Evolutionary conservation across 2,113 vertebrate genomes (phyloP).

Genomic region (Rhinoptilus africanus): DNA sequence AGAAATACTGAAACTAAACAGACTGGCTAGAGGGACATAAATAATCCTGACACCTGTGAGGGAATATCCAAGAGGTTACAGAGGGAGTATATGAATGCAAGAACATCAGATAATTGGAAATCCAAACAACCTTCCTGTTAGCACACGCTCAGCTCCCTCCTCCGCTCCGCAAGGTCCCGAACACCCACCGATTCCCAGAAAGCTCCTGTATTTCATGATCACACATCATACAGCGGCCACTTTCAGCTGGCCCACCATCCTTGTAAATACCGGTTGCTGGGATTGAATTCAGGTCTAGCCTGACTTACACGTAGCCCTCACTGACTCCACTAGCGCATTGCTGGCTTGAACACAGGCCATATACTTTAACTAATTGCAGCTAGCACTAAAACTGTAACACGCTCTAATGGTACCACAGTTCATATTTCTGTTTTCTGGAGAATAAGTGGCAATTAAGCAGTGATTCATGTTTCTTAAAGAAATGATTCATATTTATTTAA

Average conservation of each 20-base stretch:
- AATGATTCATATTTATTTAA: background rate
- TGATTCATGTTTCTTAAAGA: background rate
- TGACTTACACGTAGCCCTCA: background rate
- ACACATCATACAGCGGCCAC: background rate
- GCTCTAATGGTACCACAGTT: background rate
- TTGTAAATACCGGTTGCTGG: background rate
- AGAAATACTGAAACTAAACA: background rate
- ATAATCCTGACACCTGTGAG: background rate
- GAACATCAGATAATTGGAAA: background rate
- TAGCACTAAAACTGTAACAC: background rate
- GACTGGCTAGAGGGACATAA: background rate
- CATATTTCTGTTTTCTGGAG: background rate
- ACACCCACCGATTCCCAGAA: conserved; percentile 10
- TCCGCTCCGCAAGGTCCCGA: background rate
- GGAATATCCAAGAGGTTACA: conserved; percentile 14
- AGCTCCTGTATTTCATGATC: background rate
- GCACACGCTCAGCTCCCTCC: background rate
- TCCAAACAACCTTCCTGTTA: background rate
- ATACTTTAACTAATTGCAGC: background rate
- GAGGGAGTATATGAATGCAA: background rate
- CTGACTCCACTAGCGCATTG: background rate
- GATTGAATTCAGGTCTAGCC: background rate
- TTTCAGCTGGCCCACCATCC: background rate
- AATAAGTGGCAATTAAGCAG: background rate
- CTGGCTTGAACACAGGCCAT: background rate